Evolutionary conservation across 2,113 vertebrate species (phyloP), one percentile per base, ranked within the genome.

Genomic region (Aptenodytes forsteri): DNA sequence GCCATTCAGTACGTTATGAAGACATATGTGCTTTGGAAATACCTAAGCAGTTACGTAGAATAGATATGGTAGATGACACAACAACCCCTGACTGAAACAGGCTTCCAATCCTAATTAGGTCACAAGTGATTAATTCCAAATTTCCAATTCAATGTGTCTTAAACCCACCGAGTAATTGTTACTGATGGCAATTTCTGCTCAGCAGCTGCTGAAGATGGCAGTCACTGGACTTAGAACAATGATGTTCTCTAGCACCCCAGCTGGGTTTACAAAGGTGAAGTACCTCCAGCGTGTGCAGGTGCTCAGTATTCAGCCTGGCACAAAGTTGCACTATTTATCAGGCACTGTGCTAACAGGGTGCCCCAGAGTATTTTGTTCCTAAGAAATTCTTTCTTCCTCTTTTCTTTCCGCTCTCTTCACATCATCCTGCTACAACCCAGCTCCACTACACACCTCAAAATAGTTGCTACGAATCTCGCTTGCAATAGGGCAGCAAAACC

Each of bases 11-110:
- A 71, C 76, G 29, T 77, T 66, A 49, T 29, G 50, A 86, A 89
- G 70, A 61, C 64, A 86, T 42, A 54, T 77, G 46, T 58, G 50
- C 64, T 81, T 79, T 62, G 83, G n/a, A 73, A 96, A 90, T 73
- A 73, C 29, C 13, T 59, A 73, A 89, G 44, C 1, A 1, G 32
- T 73, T 58, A 73, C 4, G 9, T 9, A 64, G 34, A 72, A 72
- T 14, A 77, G 29, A 34, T 76, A 49, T 8, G 11, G 16, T 50
- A 71, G 54, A 36, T 65, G 58, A 59, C 52, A 87, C n/a, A 46
- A 52, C 4, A 72, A 36, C 4, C 27, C 30, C 46, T 56, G 34
- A 56, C n/a, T 72, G 58, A 86, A 93, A 76, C 62, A 65, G n/a
- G 5, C 40, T 77, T 88, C 38, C 34, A 52, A 14, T 58, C 47